phyloP scores from a whole-genome alignment of 2,888 invertebrate genomes.

The Adelphocoris suturalis region DNA sequence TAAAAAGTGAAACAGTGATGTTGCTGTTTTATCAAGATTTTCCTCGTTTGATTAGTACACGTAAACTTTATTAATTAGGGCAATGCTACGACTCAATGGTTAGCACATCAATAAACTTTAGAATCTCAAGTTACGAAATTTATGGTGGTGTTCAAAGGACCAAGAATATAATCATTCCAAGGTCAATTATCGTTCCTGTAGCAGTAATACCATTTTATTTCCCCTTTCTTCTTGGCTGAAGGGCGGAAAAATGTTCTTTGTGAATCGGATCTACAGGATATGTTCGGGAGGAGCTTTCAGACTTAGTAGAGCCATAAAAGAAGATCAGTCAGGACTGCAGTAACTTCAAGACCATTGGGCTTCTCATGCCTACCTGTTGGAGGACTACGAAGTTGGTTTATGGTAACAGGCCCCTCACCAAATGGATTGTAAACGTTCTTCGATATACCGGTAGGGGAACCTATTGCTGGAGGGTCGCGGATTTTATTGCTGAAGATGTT shows the following conservation, averaged over 20 bases:
- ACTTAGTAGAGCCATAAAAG: constrained; percentile 61
- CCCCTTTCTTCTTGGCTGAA: not conserved
- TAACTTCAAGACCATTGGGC: constrained; percentile 60
- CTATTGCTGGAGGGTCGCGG: not conserved
- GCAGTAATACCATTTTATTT: not conserved
- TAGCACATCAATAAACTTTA: too few species aligned
- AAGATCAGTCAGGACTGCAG: constrained; percentile 54
- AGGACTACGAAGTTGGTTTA: constrained; percentile 40
- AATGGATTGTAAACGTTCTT: constrained; percentile 55
- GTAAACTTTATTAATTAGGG: too few species aligned
- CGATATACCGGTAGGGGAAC: constrained; percentile 36
- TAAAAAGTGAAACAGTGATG: too few species aligned
- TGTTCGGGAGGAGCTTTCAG: constrained; percentile 33
- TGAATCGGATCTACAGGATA: constrained; percentile 35
- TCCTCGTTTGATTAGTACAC: too few species aligned
- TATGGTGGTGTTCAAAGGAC: too few species aligned
- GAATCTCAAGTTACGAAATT: too few species aligned
- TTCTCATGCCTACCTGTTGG: constrained; percentile 54
- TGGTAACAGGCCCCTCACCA: constrained; percentile 52
- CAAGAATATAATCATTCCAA: not conserved
- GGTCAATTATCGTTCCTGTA: constrained; percentile 5
- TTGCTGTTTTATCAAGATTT: too few species aligned
- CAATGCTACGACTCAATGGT: too few species aligned
- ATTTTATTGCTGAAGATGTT: not conserved
- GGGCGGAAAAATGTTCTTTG: not conserved